Evolutionary conservation across 2,888 invertebrate genomes (phyloP), one percentile per base, ranked within the genome.

Genomic region (Lamellibrachia satsuma): DNA sequence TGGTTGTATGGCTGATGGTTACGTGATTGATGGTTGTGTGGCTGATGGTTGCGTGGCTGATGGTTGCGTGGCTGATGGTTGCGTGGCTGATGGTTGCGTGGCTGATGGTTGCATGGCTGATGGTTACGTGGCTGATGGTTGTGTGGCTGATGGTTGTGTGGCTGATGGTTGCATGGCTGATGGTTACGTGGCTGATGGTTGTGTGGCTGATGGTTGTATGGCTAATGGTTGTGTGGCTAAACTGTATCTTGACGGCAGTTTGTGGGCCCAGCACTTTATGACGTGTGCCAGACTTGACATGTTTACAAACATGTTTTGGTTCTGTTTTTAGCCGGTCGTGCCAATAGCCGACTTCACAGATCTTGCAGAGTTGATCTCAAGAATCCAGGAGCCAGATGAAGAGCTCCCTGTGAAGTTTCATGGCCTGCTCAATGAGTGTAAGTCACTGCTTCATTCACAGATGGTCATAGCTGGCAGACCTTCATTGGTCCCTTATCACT

Each of bases 311-410:
- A 9, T 9, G 92, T 93, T 9, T 93, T 2, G 52, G 9, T 93
- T 57, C 39, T 52, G 22, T 90, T 92, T 92, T 6, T 92, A 96
- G 95, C 94, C 94, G 60, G 93, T 93, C 51, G 94, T 95, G 2
- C 95, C 96, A 22, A 94, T 94, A 90, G 95, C 96, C 22, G 95
- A 95, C 93, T 96, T 96, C 95, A 96, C 96, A 52, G 96, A 96
- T 93, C 95, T 96, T 52, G 96, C 96, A n/a, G 96, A 96, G 93
- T 94, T 96, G 91, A 96, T 96, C 52, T 96, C 96, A 7, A 95
- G 95, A 93, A 96, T 96, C 91, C 96, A 96, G 22, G 95, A 96
- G 60, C 96, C 96, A 3, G 91, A 60, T 39, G 75, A 75, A 22
- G 75, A 75, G 75, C 75, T 75, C 22, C 39, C 52, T 39, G 9